Conservation (phyloP, 2,888 invertebrate species). For the Troglohyphantes excavatus region DNA sequence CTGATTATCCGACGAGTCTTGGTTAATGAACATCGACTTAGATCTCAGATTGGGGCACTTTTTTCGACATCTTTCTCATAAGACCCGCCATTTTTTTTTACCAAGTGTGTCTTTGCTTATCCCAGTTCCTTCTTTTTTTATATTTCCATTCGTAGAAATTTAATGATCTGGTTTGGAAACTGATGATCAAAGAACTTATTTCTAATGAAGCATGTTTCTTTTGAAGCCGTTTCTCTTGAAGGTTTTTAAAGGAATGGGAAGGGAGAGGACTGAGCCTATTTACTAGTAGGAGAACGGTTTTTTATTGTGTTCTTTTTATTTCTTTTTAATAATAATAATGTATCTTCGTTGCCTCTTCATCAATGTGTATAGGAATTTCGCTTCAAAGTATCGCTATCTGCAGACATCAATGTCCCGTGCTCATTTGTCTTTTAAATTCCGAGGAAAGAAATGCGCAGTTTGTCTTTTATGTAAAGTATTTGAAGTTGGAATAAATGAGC, state of each 20-base stretch:
- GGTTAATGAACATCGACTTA: slow-evolving; percentile 70
- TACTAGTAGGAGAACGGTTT: background rate
- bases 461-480: background rate
- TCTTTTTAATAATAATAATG: slow-evolving; percentile 11
- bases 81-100: background rate
- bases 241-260: slow-evolving; percentile 54
- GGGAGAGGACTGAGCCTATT: background rate
- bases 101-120: background rate
- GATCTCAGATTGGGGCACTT: slow-evolving; percentile 18
- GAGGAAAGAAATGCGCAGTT: background rate
- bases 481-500: slow-evolving; percentile 12
- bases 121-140: background rate
- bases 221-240: slow-evolving; percentile 47
- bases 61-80: background rate
- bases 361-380: slow-evolving; percentile 24
- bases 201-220: slow-evolving; percentile 69
- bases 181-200: slow-evolving; percentile 69
- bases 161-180: slow-evolving; percentile 73
- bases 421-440: slow-evolving; percentile 28
- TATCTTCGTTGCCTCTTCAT: slow-evolving; percentile 8
- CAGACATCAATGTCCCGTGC: slow-evolving; percentile 7
- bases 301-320: background rate
- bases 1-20: slow-evolving; percentile 73
- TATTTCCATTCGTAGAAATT: slow-evolving; percentile 50
- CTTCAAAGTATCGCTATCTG: slow-evolving; percentile 36